Evolutionary conservation across 2,113 vertebrate species (phyloP), one percentile per base, ranked within the genome.

Genomic region (Oncorhynchus nerka): DNA sequence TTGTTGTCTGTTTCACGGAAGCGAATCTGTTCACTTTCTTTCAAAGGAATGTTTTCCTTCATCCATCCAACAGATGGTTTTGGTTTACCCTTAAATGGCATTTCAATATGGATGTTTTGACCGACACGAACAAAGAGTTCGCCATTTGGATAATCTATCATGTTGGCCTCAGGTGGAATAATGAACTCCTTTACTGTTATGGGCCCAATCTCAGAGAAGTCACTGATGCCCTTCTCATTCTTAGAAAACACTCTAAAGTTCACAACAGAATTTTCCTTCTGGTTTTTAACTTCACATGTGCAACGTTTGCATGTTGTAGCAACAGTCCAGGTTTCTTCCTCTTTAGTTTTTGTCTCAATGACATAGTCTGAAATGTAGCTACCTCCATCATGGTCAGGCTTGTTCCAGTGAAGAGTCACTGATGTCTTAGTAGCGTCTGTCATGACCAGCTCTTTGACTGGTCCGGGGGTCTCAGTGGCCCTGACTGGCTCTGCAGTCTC

Each of bases 1-100:
- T 97, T 99, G 90, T 96, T 96, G 91, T 99, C 97, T 9, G 95
- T 98, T 92, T 96, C 97, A 83, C 96, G 96, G 84, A 96, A 96
- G 75, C 97, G 96, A 84, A 98, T 80, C 24, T 93, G 93, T 32
- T 99, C 98, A 12, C 95, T 97, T 94, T 99, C 98, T 91, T 98
- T 99, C 81, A 99, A 85, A 79, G 95, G 95, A 15, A 96, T 81
- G 70, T 95, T 94, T 65, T 99, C 97, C 90, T 99, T 99, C 24
- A 97, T 88, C 98, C 98, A 99, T 79, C 95, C 96, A 85, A 97
- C 94, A 69, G 85, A 89, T 83, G 98, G 97, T 82, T 88, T 97
- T 74, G 98, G 98, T 93, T 99, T 99, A 75, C 97, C 96, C 90
- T 97, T 98, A 85, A 97, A 99, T 19, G 97, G 97, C 69, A 99